These are phyloP conservation scores for Smutsia temminckii DNA, from an alignment of 2,797 vertebrate genomes.

Conservation along the genomic window DNA sequence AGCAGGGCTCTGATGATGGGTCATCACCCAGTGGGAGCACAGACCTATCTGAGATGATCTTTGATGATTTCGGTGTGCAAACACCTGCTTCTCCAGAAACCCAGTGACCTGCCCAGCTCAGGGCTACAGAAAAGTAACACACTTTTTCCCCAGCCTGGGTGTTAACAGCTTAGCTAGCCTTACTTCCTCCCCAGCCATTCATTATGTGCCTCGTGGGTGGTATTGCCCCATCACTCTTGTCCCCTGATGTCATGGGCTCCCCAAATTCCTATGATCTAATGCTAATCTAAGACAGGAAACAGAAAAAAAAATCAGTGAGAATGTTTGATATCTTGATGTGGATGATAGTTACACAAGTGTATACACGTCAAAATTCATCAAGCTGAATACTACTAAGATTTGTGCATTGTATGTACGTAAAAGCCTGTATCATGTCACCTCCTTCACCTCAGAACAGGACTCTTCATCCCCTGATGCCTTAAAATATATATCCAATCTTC, in stretches of 20 bases:
- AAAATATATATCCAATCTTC: not conserved
- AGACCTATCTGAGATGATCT: not conserved
- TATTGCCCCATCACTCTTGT: not conserved
- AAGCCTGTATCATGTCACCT: not conserved
- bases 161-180: not conserved
- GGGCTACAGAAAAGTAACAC: not conserved
- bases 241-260: conserved; percentile 61
- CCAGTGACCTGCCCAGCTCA: not conserved
- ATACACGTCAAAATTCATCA: too few relatives aligned
- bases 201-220: not conserved
- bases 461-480: not conserved
- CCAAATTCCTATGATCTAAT: conserved; percentile 71
- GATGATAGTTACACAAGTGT: too few relatives aligned
- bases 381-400: too few relatives aligned
- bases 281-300: conserved; percentile 67
- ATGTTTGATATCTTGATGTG: too few relatives aligned
- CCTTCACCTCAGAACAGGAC: conserved; percentile 46
- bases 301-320: too few relatives aligned
- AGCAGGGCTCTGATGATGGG: not conserved
- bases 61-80: not conserved
- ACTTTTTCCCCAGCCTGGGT: not conserved
- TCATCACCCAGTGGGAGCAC: not conserved
- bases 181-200: not conserved
- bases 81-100: not conserved
- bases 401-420: too few relatives aligned